Conservation (phyloP, 1,140 invertebrate genomes). For the Penaeus chinensis region DNA sequence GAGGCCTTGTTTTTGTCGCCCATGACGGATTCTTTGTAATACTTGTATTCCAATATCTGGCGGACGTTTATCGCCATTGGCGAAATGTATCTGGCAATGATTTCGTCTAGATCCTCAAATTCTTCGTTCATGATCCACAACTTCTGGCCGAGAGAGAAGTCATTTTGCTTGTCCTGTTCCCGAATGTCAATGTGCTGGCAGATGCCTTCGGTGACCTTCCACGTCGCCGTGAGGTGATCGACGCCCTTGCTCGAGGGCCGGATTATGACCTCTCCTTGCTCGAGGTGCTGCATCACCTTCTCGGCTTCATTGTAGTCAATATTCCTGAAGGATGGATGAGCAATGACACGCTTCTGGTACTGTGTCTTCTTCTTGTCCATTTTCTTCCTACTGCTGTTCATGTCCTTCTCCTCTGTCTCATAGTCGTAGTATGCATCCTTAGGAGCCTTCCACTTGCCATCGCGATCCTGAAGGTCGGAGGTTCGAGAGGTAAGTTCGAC, state of each 20-base stretch:
- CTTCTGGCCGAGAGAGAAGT: constrained; percentile 91
- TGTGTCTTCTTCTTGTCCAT: constrained; percentile 83
- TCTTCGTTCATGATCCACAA: constrained; percentile 90
- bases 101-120: constrained; percentile 99
- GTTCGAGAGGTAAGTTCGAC: constrained; percentile 94
- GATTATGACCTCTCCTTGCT: constrained; percentile 96
- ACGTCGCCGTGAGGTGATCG: constrained; percentile 96
- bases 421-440: constrained; percentile 94
- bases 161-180: constrained; percentile 97
- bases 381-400: constrained; percentile 81
- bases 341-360: constrained; percentile 95
- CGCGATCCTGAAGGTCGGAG: constrained; percentile 91
- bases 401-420: constrained; percentile 85
- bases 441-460: constrained; percentile 88
- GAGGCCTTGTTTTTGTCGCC: constrained; percentile 82
- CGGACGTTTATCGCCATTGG: constrained; percentile 94
- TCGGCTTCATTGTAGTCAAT: constrained; percentile 94
- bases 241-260: constrained; percentile 95
- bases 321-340: constrained; percentile 97
- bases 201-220: constrained; percentile 96
- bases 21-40: constrained; percentile 65
- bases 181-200: constrained; percentile 95
- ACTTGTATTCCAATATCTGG: constrained; percentile 90
- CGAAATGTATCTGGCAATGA: constrained; percentile 94
- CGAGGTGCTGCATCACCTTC: constrained; percentile 89